A percentile compares a stretch with the other conserved stretches of the same genome.
Conservation (phyloP, 2,113 vertebrate genomes). For the Illadopsis cleaveri region DNA sequence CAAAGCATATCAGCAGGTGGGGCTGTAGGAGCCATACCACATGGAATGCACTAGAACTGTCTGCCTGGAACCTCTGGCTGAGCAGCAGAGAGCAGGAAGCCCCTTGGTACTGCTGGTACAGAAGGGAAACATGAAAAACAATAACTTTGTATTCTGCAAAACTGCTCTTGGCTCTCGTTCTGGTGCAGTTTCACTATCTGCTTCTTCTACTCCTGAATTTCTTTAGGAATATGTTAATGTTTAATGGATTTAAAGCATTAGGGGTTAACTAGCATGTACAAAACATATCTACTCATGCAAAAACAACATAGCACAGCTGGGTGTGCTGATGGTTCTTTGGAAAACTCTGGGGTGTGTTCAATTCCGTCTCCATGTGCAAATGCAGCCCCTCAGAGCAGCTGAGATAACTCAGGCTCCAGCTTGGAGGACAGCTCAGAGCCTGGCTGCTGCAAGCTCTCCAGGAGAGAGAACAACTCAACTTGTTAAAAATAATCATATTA, state of each 20-base stretch:
- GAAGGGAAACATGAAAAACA: not conserved
- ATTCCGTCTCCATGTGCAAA: not conserved
- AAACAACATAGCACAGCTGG: not conserved
- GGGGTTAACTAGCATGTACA: rapidly evolving
- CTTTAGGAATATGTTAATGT: rapidly evolving
- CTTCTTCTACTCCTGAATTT: not conserved
- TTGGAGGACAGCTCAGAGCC: not conserved
- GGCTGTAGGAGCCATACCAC: not conserved
- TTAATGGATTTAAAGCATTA: not conserved
- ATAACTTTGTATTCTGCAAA: not conserved
- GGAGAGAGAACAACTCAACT: not conserved
- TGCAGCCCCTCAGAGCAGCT: not conserved
- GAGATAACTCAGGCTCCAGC: not conserved
- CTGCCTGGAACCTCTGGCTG: not conserved
- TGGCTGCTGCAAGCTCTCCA: rapidly evolving
- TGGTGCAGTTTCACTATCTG: not conserved
- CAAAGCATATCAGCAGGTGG: not conserved
- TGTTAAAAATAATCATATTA: not conserved
- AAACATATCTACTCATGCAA: not conserved
- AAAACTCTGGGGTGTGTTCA: not conserved
- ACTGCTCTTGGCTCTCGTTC: not conserved
- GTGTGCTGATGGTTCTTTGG: not conserved
- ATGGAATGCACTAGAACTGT: rapidly evolving
- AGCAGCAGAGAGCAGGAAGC: not conserved
- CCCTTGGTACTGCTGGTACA: not conserved